Conservation (phyloP, 2,797 vertebrate species). For the Cossypha heuglini region DNA sequence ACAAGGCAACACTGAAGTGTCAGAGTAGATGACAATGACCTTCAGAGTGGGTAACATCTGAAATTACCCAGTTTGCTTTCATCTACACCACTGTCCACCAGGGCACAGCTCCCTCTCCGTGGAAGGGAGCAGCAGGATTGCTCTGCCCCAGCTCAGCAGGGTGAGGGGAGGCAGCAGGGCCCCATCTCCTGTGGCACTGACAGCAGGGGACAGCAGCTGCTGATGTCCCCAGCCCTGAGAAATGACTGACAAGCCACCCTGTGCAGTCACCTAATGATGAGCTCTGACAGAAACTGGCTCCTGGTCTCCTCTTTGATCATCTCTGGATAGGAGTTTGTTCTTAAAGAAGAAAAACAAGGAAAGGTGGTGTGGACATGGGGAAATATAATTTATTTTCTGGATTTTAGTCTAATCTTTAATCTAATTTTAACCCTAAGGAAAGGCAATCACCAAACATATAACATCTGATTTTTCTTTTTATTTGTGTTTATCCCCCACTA, state of each 20-base stretch:
- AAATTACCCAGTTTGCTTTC: not conserved
- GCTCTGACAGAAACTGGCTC: not conserved
- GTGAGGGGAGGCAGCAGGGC: not conserved
- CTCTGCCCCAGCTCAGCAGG: not conserved
- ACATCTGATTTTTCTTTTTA: not conserved
- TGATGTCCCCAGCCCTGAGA: not conserved
- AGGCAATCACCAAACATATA: not conserved
- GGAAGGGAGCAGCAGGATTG: not conserved
- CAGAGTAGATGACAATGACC: not conserved
- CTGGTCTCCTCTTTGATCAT: not conserved
- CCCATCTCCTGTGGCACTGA: not conserved
- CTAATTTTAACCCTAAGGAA: not conserved
- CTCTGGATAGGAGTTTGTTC: not conserved
- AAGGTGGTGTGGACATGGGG: not conserved
- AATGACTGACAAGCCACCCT: accelerated
- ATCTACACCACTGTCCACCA: not conserved
- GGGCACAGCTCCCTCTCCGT: accelerated
- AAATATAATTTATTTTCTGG: not conserved
- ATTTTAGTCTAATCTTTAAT: not conserved
- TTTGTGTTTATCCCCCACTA: not conserved
- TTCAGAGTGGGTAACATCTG: not conserved
- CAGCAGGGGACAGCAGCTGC: not conserved
- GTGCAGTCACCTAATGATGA: not conserved
- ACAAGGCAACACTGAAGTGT: not conserved
- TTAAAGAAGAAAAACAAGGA: not conserved